Conservation (phyloP, 2,888 invertebrate species). For the Cantharis lateralis region DNA sequence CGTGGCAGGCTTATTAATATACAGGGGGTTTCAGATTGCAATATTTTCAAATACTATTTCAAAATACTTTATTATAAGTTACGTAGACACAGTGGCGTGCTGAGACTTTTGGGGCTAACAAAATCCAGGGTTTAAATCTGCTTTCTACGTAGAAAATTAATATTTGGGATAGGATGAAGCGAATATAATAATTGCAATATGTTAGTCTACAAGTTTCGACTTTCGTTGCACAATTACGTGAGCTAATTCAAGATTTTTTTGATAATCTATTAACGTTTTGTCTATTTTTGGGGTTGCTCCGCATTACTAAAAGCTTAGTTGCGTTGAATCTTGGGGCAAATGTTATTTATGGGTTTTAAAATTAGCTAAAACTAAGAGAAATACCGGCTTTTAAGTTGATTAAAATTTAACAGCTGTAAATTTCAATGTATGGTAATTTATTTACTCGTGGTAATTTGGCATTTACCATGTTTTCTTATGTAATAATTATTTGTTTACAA, state of each 20-base stretch:
- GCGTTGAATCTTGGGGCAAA: conserved; percentile 24
- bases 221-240: neutral
- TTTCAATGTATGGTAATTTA: conserved; percentile 13
- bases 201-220: neutral
- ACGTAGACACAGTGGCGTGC: too few species aligned
- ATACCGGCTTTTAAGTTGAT: conserved; percentile 37
- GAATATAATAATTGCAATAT: too few species aligned
- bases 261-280: conserved; percentile 22
- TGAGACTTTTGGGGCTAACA: too few species aligned
- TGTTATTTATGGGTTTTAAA: conserved; percentile 36
- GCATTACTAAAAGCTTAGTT: conserved; percentile 20
- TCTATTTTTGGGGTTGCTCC: conserved; percentile 31
- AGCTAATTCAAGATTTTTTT: neutral
- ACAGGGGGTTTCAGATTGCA: too few species aligned
- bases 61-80: too few species aligned
- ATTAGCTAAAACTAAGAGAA: conserved; percentile 36
- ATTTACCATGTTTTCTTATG: neutral
- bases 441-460: neutral
- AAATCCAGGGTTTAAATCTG: too few species aligned
- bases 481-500: neutral
- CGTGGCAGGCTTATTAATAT: too few species aligned
- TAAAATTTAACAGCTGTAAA: conserved; percentile 36
- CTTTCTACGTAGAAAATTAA: too few species aligned
- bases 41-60: too few species aligned
- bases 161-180: too few species aligned